Base-by-base conservation (phyloP, 2,113 vertebrate genomes). In the Nycticorax nycticorax region DNA sequence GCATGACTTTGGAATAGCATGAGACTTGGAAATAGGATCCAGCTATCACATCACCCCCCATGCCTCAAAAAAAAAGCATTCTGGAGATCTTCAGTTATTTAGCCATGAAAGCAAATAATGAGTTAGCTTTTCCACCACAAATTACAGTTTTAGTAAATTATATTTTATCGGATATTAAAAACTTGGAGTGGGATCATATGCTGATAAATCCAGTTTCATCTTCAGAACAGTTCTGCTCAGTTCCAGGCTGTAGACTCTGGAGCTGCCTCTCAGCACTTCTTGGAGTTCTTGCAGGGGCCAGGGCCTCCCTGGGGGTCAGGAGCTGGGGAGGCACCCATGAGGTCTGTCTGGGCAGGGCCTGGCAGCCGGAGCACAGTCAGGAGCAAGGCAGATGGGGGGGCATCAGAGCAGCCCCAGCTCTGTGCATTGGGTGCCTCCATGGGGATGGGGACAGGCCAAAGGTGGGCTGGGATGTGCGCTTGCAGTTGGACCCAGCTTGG, bases 271-370 rank as follows among this genome's bases (percentile, higher is more conserved):
- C 33, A 67, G 14, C 3, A 19, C 8, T 67, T 67, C 37, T 41
- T 68, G 28, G 19, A 45, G 17, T 1, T 56, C 26, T 67, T 67
- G 30, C 41, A 43, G 41, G 17, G 19, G 13, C 20, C 3, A 5
- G 8, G 4, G 4, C 4, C 13, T 85, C 10, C 28, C 11, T 37
- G 17, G 11, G 50, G 1, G 8, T 53, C 12, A 4, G 43, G 18
- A 67, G 2, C 9, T 59, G 12, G 4, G 21, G 26, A 2, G 0
- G 2, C 0, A 2, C 27, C 26, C 7, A 43, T 3, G 3, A 4
- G 7, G 14, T 41, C 20, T 21, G 5, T 21, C 27, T 39, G 6
- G 11, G 2, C 7, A 10, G 2, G 23, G 2, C 3, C 17, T 47
- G 45, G 19, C 20, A 74, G 3, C 8, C 41, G 19, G 8, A 11